Evolutionary conservation across 2,888 invertebrate genomes (phyloP).

Genomic region (Andrena haemorrhoa): DNA sequence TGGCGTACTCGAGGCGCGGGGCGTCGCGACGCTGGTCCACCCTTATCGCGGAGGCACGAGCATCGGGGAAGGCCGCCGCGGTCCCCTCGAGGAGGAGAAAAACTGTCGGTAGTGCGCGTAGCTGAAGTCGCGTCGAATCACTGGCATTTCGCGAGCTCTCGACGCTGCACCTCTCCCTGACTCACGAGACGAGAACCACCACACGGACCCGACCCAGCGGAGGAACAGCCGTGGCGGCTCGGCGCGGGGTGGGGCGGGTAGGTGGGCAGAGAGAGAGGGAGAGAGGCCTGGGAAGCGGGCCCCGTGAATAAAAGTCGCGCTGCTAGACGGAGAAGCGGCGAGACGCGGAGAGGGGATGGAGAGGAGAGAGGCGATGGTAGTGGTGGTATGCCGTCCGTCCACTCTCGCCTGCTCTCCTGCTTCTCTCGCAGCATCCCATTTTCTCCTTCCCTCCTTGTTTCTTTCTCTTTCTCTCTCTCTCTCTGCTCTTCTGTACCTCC

Average conservation of each 20-base stretch:
- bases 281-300: slow-evolving; percentile 66
- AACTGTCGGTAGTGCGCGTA: slow-evolving; percentile 68
- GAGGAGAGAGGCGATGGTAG: slow-evolving; percentile 48
- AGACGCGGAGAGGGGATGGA: slow-evolving; percentile 11
- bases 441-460: slow-evolving; percentile 33
- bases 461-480: slow-evolving; percentile 5
- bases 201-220: slow-evolving; percentile 46
- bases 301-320: slow-evolving; percentile 79
- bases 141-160: slow-evolving; percentile 74
- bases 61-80: slow-evolving; percentile 20
- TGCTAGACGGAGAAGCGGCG: slow-evolving; percentile 54
- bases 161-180: slow-evolving; percentile 69
- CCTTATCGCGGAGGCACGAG: slow-evolving; percentile 33
- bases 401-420: slow-evolving; percentile 80
- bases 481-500: slow-evolving; percentile 4
- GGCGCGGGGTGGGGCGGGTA: neutral
- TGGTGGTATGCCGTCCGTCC: slow-evolving; percentile 85
- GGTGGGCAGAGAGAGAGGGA: slow-evolving; percentile 22
- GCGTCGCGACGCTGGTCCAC: slow-evolving; percentile 62
- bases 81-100: slow-evolving; percentile 53
- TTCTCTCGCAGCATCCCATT: slow-evolving; percentile 74
- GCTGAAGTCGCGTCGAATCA: slow-evolving; percentile 74
- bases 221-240: slow-evolving; percentile 15
- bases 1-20: slow-evolving; percentile 37
- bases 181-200: slow-evolving; percentile 54